phyloP scores from a whole-genome alignment of 1,140 invertebrate species.

The Platyscapa corneri region DNA sequence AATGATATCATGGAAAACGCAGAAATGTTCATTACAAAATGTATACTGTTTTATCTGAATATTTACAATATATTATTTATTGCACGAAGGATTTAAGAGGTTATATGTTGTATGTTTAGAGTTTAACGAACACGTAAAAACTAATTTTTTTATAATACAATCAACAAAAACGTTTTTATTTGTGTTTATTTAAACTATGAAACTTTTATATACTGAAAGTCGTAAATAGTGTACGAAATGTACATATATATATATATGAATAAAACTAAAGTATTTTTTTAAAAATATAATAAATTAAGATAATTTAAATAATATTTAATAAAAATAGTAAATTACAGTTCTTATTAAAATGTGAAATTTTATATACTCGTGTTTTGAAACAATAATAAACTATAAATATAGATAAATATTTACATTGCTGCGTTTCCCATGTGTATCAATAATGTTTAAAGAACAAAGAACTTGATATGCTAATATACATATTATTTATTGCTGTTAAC shows the following conservation, averaged over 20 bases:
- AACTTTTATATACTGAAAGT: background rate
- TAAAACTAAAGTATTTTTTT: background rate
- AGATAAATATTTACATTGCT: conserved; percentile 60
- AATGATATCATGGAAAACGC: conserved; percentile 64
- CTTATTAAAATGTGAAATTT: background rate
- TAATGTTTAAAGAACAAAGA: conserved; percentile 65
- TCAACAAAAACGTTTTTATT: background rate
- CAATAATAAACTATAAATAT: background rate
- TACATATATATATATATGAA: background rate
- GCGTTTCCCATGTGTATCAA: conserved; percentile 64
- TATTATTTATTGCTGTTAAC: conserved; percentile 72
- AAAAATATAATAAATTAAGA: background rate
- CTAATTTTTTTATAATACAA: background rate
- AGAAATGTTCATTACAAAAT: conserved; percentile 61
- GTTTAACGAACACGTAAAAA: background rate
- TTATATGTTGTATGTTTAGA: background rate
- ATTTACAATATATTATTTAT: conserved; percentile 2
- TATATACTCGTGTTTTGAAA: conserved; percentile 4
- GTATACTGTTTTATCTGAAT: background rate
- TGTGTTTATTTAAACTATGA: background rate
- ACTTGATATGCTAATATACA: conserved; percentile 72
- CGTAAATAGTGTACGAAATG: background rate
- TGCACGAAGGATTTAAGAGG: background rate
- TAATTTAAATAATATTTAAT: background rate
- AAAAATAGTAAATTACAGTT: background rate